Evolutionary conservation across 2,797 vertebrate species (phyloP), one percentile per base, ranked within the genome.

Genomic region (Brachymystax lenok): DNA sequence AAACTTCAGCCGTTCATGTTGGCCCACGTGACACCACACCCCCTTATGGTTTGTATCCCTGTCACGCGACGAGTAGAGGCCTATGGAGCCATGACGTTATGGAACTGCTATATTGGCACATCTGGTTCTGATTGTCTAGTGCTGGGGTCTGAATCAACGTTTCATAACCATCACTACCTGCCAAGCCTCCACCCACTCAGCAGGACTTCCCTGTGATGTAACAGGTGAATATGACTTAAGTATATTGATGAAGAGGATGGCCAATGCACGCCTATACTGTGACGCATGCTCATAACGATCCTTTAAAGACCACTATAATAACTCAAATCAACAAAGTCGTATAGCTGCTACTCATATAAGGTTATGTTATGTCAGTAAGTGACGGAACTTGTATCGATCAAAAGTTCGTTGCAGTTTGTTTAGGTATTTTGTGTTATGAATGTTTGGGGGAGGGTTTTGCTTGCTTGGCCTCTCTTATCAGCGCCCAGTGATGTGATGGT

Each of bases 21-120:
- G 51, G 28, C 0, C 76, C 92, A 94, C 89, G 88, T 94, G 92
- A 94, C 86, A 73, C 75, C 86, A 83, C 92, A 80, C 91, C 79
- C 87, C 80, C 79, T 56, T 67, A n/a, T 51, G 74, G 76, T 76
- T 74, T 54, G 71, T 70, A 33, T 40, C 33, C 33, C 7, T 85
- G 89, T 91, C 91, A 90, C 77, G 85, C 79, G 88, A 84, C 68
- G 21, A 24, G 10, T 59, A 46, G 59, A 28, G 46, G 33, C 40
- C 40, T 24, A 24, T 61, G 59, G n/a, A 61, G 8, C 6, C 10
- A 10, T 61, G n/a, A 21, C 13, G 78, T 85, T 87, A 76, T 84
- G 80, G 88, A 89, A 89, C 81, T 67, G 52, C 21, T 30, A 75
- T 56, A 27, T 35, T 40, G 54, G 54, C 82, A 80, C 89, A 91